Percentiles rank a stretch among this genome's conserved stretches.
Evolutionary conservation across 1,140 invertebrate species (phyloP).

Genomic region (Drosophila lowei): DNA sequence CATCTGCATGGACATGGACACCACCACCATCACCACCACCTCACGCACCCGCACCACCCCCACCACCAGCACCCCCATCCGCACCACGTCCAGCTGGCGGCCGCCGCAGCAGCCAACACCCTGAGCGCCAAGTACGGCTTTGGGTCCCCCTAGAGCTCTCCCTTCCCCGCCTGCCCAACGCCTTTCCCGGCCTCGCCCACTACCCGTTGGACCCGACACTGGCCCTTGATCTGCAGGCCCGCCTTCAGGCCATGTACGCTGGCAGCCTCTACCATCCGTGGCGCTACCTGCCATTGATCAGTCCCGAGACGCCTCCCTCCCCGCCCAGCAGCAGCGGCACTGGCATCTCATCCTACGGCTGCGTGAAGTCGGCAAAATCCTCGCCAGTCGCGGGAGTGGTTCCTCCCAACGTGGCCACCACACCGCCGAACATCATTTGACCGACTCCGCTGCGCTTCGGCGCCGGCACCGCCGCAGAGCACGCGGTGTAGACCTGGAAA

Average conservation of each 20-base stretch:
- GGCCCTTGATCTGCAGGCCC: slow-evolving; percentile 79
- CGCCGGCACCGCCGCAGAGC: slow-evolving; percentile 69
- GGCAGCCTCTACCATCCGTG: slow-evolving; percentile 80
- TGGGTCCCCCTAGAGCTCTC: slow-evolving; percentile 72
- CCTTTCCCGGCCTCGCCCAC: slow-evolving; percentile 69
- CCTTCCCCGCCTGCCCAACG: slow-evolving; percentile 69
- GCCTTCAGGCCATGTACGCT: slow-evolving; percentile 81
- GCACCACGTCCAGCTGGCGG: slow-evolving; percentile 66
- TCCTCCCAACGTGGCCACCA: slow-evolving; percentile 39
- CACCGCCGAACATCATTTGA: slow-evolving; percentile 82
- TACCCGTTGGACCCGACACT: slow-evolving; percentile 81
- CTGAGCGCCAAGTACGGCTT: slow-evolving; percentile 74
- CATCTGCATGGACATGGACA: slow-evolving; percentile 34
- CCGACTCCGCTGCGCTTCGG: slow-evolving; percentile 82
- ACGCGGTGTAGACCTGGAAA: slow-evolving; percentile 62
- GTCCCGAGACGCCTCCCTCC: slow-evolving; percentile 77
- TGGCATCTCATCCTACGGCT: slow-evolving; percentile 77
- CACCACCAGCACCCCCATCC: slow-evolving; percentile 63
- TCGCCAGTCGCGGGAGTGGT: slow-evolving; percentile 58
- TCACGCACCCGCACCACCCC: slow-evolving; percentile 44
- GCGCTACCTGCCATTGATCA: slow-evolving; percentile 80
- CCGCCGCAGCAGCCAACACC: slow-evolving; percentile 59
- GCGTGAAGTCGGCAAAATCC: slow-evolving; percentile 78
- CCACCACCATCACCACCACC: slow-evolving; percentile 56
- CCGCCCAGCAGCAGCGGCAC: slow-evolving; percentile 79